Evolutionary conservation across 2,113 vertebrate genomes (phyloP).

Genomic region (Grammomys dolichurus): DNA sequence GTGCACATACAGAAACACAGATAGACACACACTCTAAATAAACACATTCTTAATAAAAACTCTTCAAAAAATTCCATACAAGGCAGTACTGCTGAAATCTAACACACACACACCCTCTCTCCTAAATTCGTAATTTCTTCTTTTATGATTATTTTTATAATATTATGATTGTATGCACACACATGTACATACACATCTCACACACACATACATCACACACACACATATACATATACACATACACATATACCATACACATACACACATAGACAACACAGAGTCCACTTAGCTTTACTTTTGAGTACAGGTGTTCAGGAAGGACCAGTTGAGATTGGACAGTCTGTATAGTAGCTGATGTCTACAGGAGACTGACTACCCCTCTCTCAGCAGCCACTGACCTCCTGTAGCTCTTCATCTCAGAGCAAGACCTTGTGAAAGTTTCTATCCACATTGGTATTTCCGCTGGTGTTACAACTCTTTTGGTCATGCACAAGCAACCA

Average conservation of each 20-base stretch:
- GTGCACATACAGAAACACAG: neutral
- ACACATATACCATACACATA: neutral
- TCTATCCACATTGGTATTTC: neutral
- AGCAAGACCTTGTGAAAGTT: neutral
- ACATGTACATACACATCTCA: neutral
- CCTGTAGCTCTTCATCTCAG: neutral
- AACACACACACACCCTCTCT: too few species aligned
- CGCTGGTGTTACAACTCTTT: neutral
- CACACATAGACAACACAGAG: neutral
- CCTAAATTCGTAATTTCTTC: neutral
- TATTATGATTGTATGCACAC: too few species aligned
- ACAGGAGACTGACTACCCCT: neutral
- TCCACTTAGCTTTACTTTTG: neutral
- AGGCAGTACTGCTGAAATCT: neutral
- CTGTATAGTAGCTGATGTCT: neutral
- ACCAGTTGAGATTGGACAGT: neutral
- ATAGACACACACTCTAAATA: neutral
- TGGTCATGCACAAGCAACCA: neutral
- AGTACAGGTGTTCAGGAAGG: neutral
- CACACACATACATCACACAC: neutral
- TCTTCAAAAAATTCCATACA: neutral
- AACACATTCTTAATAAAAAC: neutral
- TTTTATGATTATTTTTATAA: neutral
- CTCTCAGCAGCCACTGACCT: neutral
- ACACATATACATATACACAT: neutral